Base-by-base conservation (phyloP, 2,888 invertebrate genomes). In the Neoascia interrupta region DNA sequence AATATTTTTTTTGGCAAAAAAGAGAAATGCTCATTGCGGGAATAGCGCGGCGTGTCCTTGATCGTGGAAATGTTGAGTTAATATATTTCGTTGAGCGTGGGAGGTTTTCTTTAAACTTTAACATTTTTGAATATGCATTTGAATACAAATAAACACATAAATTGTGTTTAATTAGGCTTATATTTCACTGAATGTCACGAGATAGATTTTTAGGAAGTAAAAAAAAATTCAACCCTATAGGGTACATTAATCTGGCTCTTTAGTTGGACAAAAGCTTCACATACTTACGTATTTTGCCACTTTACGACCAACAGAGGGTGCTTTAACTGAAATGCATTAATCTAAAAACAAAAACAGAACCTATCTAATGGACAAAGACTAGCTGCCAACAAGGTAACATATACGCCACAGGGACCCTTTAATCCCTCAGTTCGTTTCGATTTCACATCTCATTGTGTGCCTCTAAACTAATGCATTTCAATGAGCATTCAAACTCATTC, bases 381-480 rank as follows among this genome's bases (percentile, higher is more conserved):
- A 10, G 10, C 1, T 10, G 1, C 1, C 19, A 16, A n/a, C n/a
- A 18, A 18, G 39, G 39, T 39, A 5, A 19, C 19, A 28, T 37
- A 10, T 18, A 26, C 26, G 18, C 26, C 18, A 8, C 4, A 23
- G 8, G 21, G n/a, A n/a, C n/a, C n/a, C n/a, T n/a, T n/a, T n/a
- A 41, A 5, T 28, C 18, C 18, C 10, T 16, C 15, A n/a, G 6
- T 19, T 19, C 34, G 18, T n/a, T 21, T 1, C 10, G 1, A 8
- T 13, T 51, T 36, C 18, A 36, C 19, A 6, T 36, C 6, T 4
- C 16, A 13, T 16, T 41, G n/a, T 26, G 28, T 11, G 18, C n/a
- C 37, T 3, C 5, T 19, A 23, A 49, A 8, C n/a, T 61, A 49
- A 51, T 63, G 63, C 63, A 63, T 51, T 51, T 51, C 63, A 63